These are phyloP conservation scores for Meganola albula DNA, from an alignment of 2,888 invertebrate genomes.

Conservation along the genomic window DNA sequence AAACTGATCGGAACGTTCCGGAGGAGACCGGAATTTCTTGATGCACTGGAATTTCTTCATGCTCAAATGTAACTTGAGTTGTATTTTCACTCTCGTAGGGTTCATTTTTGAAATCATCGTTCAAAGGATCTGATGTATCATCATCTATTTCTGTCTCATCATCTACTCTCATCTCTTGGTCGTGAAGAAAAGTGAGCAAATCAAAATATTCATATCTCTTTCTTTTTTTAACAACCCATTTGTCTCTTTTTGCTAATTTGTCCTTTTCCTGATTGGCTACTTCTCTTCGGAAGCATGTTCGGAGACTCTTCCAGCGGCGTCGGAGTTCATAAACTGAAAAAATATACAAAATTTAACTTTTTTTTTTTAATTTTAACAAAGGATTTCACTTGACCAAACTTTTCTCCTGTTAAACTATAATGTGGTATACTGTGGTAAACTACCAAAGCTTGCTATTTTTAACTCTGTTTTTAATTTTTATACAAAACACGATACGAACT, in stretches of 20 bases:
- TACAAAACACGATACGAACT: too few species aligned
- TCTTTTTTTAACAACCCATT: slow-evolving; percentile 31
- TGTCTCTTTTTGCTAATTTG: slow-evolving; percentile 22
- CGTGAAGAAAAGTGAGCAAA: slow-evolving; percentile 35
- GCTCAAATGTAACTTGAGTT: slow-evolving; percentile 12
- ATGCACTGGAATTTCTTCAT: slow-evolving; percentile 5
- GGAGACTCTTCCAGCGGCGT: slow-evolving; percentile 50
- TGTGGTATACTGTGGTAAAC: too few species aligned
- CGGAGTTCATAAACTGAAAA: slow-evolving; percentile 44
- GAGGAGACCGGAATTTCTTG: slow-evolving; percentile 7
- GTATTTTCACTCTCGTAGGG: slow-evolving; percentile 12
- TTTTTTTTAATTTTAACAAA: too few species aligned
- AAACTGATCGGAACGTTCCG: slow-evolving; percentile 25
- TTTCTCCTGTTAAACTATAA: too few species aligned
- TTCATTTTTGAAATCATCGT: slow-evolving; percentile 33
- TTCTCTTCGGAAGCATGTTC: slow-evolving; percentile 52
- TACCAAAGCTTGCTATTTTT: too few species aligned
- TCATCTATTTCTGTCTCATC: slow-evolving; percentile 24
- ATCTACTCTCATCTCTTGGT: slow-evolving; percentile 14
- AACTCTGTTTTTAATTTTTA: too few species aligned
- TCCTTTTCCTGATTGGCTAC: slow-evolving; percentile 40
- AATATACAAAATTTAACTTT: too few species aligned
- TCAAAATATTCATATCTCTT: slow-evolving; percentile 48
- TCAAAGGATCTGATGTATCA: slow-evolving; percentile 26
- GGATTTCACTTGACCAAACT: too few species aligned